These are phyloP conservation scores for Solenopsis fugax DNA, from an alignment of 1,140 invertebrate genomes.

Conservation along the genomic window DNA sequence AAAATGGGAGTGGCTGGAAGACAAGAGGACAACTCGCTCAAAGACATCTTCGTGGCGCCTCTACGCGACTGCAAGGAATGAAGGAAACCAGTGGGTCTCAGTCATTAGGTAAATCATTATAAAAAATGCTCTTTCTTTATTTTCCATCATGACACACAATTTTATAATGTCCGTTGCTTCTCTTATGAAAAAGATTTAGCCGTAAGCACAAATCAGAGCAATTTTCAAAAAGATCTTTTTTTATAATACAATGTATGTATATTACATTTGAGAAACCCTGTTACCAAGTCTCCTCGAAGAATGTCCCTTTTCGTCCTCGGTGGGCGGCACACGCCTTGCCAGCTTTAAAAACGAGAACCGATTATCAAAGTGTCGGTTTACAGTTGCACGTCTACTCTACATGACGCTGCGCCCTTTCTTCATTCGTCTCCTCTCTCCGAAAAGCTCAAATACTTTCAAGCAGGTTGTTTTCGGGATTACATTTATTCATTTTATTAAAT, in stretches of 20 bases:
- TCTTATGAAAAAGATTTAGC: constrained; percentile 5
- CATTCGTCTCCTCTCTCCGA: background rate
- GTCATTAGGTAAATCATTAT: background rate
- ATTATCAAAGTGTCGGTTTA: constrained; percentile 75
- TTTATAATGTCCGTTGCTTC: background rate
- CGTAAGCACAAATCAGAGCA: constrained; percentile 9
- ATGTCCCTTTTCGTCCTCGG: constrained; percentile 76
- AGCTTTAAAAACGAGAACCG: constrained; percentile 65
- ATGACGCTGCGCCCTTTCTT: constrained; percentile 63
- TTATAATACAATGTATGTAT: background rate
- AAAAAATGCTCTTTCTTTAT: background rate
- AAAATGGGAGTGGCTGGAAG: constrained; percentile 80
- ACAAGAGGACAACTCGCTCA: constrained; percentile 79
- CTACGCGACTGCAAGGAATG: constrained; percentile 63
- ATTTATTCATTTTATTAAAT: constrained; percentile 45
- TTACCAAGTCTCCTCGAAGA: constrained; percentile 58
- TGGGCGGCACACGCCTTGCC: constrained; percentile 71
- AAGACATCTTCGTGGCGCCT: constrained; percentile 78
- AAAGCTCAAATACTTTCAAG: constrained; percentile 23
- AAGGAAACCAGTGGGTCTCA: constrained; percentile 69
- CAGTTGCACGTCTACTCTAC: constrained; percentile 65
- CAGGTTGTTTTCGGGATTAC: background rate
- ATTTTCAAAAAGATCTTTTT: background rate
- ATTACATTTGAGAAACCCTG: constrained; percentile 69
- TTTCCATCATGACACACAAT: background rate